Evolutionary conservation across 1,140 invertebrate species (phyloP).

Genomic region (Drosophila persimilis): DNA sequence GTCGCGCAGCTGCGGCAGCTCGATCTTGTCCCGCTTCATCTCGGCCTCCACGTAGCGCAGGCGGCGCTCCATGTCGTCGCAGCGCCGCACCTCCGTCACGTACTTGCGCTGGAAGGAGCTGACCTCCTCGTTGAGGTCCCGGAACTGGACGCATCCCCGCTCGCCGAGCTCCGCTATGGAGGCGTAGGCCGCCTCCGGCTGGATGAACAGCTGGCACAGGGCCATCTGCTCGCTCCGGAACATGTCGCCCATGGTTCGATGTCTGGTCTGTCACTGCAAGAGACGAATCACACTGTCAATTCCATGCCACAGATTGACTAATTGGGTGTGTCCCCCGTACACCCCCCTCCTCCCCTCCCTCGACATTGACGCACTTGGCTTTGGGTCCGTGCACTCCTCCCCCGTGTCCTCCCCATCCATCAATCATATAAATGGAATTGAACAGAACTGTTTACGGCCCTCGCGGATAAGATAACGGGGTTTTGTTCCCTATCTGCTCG

Average conservation of each 20-base stretch:
- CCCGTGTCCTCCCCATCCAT: background rate
- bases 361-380: slow-evolving; percentile 40
- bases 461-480: slow-evolving; percentile 46
- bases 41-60: slow-evolving; percentile 96
- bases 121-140: slow-evolving; percentile 95
- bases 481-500: slow-evolving; percentile 4
- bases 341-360: no score
- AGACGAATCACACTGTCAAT: background rate
- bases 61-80: slow-evolving; percentile 97
- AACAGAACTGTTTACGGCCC: background rate
- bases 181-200: slow-evolving; percentile 94
- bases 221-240: slow-evolving; percentile 95
- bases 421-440: slow-evolving; percentile 41
- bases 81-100: slow-evolving; percentile 95
- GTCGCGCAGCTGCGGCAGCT: slow-evolving; percentile 90
- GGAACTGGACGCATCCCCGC: slow-evolving; percentile 93
- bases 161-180: slow-evolving; percentile 95
- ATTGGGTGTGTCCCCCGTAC: slow-evolving; percentile 8
- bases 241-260: slow-evolving; percentile 87
- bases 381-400: slow-evolving; percentile 12
- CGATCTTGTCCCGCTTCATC: slow-evolving; percentile 94
- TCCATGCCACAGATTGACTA: background rate
- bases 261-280: slow-evolving; percentile 25
- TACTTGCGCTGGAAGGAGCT: slow-evolving; percentile 98
- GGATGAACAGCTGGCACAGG: slow-evolving; percentile 94